These are phyloP conservation scores for Andrena chrysosceles DNA, from an alignment of 2,888 invertebrate species.

Conservation along the genomic window DNA sequence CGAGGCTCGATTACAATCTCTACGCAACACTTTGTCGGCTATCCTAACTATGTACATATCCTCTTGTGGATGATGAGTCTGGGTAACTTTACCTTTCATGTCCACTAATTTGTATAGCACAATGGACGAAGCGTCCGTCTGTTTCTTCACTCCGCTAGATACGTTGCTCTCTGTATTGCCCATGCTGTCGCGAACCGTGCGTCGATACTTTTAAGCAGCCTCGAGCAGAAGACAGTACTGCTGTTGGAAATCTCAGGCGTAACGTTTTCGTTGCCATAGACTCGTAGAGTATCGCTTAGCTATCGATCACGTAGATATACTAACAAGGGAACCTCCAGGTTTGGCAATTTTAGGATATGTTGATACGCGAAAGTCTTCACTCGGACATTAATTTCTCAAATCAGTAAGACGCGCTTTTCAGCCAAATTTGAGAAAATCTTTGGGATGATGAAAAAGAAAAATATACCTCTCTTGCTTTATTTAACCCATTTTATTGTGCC, in stretches of 20 bases:
- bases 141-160: conserved; percentile 97
- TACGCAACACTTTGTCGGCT: not conserved
- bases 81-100: conserved; percentile 89
- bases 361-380: no score
- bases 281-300: conserved; percentile 44
- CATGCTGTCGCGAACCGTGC: conserved; percentile 85
- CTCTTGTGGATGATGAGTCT: no score
- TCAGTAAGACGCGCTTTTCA: no score
- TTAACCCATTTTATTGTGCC: no score
- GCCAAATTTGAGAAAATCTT: no score
- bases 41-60: not conserved
- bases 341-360: no score
- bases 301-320: conserved; percentile 60
- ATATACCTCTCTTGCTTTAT: no score
- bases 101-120: conserved; percentile 95
- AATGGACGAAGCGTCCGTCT: conserved; percentile 94
- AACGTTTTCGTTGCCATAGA: conserved; percentile 60
- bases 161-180: conserved; percentile 96
- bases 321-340: no score
- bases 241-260: not conserved
- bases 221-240: no score
- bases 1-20: not conserved
- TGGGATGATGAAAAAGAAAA: no score
- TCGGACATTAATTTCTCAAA: no score
- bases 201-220: not conserved